Evolutionary conservation across 1,140 invertebrate species (phyloP), one percentile per base, ranked within the genome.

Genomic region (Diabrotica undecimpunctata): DNA sequence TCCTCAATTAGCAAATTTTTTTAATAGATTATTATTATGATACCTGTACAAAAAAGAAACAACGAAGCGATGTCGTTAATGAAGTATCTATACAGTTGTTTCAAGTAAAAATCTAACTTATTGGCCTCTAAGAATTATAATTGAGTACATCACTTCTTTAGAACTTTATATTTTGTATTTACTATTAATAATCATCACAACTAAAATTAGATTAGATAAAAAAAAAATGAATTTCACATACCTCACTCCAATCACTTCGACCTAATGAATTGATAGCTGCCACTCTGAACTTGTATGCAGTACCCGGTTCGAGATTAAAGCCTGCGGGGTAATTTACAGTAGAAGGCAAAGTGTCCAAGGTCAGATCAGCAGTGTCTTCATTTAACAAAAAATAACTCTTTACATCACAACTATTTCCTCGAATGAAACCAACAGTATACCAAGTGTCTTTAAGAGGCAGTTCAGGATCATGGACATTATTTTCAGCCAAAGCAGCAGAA

Each of bases 241-340:
- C 69, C 82, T 99, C 96, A 79, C 95, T 96, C 87, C 94, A 99
- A 37, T 94, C 88, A 14, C 97, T 95, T 72, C 90, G 83, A 0
- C 97, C 97, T 79, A 95, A 96, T 0, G 92, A 89, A 80, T 99
- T 99, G 11, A 99, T 89, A n/a, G 92, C 97, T 39, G 95, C 92
- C 12, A 99, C 93, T 64, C 97, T 84, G 78, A 99, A 98, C 78
- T 97, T 98, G 79, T 99, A 99, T 0, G 95, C 95, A 1, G 95
- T 98, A 51, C 96, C 97, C 11, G 95, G 93, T 76, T 95, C 92
- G 39, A 98, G 81, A 55, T 88, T 85, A 4, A 25, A 25, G 54
- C 93, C 84, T 66, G 90, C 89, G 52, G 87, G 85, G 68, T 81
- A 77, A 54, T 80, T 78, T 25, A 77, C 68, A 8, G 86, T 71